These are phyloP conservation scores for Odontamblyopus rebecca DNA, from an alignment of 2,797 vertebrate genomes.

Conservation along the genomic window DNA sequence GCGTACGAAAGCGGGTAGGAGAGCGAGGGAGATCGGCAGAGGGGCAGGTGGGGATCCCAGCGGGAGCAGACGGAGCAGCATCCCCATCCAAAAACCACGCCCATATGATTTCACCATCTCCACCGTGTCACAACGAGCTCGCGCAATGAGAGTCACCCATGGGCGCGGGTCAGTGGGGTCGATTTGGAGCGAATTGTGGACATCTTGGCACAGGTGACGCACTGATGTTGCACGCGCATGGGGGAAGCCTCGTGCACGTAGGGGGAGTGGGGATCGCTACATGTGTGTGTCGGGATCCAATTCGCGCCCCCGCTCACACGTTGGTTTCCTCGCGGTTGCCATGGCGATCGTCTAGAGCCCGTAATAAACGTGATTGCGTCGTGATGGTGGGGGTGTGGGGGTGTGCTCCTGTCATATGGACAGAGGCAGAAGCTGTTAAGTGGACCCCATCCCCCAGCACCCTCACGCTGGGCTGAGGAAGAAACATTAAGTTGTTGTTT, in stretches of 20 bases:
- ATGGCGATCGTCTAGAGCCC: constrained; percentile 56
- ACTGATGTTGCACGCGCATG: neutral
- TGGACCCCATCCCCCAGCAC: constrained; percentile 28
- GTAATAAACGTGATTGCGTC: constrained; percentile 25
- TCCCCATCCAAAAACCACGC: constrained; percentile 75
- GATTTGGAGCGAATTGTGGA: constrained; percentile 42
- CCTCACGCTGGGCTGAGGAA: neutral
- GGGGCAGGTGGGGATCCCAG: constrained; percentile 74
- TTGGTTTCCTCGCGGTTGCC: constrained; percentile 48
- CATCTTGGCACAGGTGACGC: constrained; percentile 39
- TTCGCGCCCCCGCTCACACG: neutral
- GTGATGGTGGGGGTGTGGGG: constrained; percentile 44
- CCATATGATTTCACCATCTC: constrained; percentile 50
- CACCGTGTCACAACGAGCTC: constrained; percentile 3
- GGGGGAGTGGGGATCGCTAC: neutral
- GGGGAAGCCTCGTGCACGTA: constrained; percentile 23
- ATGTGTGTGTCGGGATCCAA: neutral
- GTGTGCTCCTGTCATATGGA: constrained; percentile 59
- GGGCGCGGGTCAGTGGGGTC: constrained; percentile 11
- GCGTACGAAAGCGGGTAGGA: too few relatives aligned
- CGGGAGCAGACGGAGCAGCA: constrained; percentile 69
- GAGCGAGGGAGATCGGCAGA: constrained; percentile 16
- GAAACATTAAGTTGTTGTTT: too few relatives aligned
- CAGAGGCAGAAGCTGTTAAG: constrained; percentile 46
- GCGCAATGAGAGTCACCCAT: constrained; percentile 34